A percentile compares a stretch with the other conserved stretches of the same genome.
Evolutionary conservation across 2,888 invertebrate species (phyloP).

Genomic region (Toxonevra muliebris): DNA sequence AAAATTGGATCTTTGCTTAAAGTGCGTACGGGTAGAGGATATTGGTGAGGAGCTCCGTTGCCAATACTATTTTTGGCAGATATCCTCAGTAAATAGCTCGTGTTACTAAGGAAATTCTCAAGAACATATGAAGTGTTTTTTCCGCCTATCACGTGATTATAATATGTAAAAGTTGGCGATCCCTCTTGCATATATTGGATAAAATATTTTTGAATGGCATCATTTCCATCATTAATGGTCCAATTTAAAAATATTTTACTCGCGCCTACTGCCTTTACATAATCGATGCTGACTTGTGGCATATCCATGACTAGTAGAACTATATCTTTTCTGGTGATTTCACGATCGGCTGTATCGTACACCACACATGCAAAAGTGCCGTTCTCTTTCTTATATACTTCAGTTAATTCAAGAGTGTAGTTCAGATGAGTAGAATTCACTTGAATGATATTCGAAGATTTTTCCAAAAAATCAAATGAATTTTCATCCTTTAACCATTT

Average conservation of each 20-base stretch:
- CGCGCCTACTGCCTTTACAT: constrained; percentile 78
- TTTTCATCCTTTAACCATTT: constrained; percentile 70
- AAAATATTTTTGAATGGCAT: constrained; percentile 71
- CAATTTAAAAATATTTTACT: constrained; percentile 82
- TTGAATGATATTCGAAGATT: constrained; percentile 58
- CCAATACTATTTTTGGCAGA: constrained; percentile 75
- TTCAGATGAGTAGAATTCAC: constrained; percentile 71
- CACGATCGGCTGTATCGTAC: constrained; percentile 59
- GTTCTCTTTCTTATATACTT: constrained; percentile 75
- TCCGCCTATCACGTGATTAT: constrained; percentile 70
- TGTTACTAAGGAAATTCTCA: constrained; percentile 71
- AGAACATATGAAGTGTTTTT: constrained; percentile 76
- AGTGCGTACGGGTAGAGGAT: constrained; percentile 70
- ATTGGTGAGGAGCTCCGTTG: constrained; percentile 67
- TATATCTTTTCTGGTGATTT: constrained; percentile 62
- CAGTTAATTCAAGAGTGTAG: constrained; percentile 69
- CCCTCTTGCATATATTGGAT: constrained; percentile 70
- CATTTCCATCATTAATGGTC: constrained; percentile 82
- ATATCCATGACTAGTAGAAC: constrained; percentile 73
- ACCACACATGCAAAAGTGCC: constrained; percentile 73
- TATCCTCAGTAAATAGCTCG: constrained; percentile 75
- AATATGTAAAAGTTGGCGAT: constrained; percentile 70
- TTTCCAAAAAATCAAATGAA: constrained; percentile 52
- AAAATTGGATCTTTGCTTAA: constrained; percentile 79
- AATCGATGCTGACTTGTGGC: constrained; percentile 77